Evolutionary conservation across 1,140 invertebrate species (phyloP).

Genomic region (Drosophila obscura): DNA sequence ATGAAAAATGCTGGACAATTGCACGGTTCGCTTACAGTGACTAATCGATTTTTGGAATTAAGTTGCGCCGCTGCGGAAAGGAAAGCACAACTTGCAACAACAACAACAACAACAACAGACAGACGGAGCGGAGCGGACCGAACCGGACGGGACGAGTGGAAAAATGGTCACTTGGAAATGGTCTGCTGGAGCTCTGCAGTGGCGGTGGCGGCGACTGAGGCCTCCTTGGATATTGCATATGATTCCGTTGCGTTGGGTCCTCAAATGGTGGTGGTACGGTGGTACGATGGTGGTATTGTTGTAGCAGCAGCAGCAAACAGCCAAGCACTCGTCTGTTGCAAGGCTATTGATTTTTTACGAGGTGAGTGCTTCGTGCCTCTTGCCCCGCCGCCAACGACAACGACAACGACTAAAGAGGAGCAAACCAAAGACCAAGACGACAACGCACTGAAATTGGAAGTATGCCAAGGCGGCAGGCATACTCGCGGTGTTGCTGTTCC

Average conservation of each 20-base stretch:
- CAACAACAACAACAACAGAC: conserved; percentile 2
- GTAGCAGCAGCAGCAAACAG: too few species aligned
- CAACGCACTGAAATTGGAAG: conserved; percentile 59
- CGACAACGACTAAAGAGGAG: not conserved
- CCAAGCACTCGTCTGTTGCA: conserved; percentile 25
- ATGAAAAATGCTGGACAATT: conserved; percentile 70
- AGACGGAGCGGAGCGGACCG: not conserved
- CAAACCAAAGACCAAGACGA: conserved; percentile 25
- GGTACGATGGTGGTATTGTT: conserved; percentile 24
- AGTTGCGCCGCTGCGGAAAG: conserved; percentile 52
- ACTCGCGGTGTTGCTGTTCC: not conserved
- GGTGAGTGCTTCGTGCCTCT: conserved; percentile 24
- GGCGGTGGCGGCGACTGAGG: too few species aligned
- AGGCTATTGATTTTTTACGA: conserved; percentile 68
- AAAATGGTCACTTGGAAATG: conserved; percentile 52
- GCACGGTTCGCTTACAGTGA: conserved; percentile 74
- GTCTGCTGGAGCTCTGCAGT: conserved; percentile 3
- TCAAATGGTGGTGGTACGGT: conserved; percentile 29
- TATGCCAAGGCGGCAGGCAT: conserved; percentile 53
- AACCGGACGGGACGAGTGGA: conserved; percentile 16
- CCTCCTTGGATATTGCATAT: conserved; percentile 31
- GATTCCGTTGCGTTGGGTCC: conserved; percentile 42
- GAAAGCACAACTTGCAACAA: conserved; percentile 45
- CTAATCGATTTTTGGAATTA: conserved; percentile 76
- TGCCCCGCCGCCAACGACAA: not conserved